phyloP scores from a whole-genome alignment of 64 coral and sea anemone genomes.

The Pachyseris speciosa region DNA sequence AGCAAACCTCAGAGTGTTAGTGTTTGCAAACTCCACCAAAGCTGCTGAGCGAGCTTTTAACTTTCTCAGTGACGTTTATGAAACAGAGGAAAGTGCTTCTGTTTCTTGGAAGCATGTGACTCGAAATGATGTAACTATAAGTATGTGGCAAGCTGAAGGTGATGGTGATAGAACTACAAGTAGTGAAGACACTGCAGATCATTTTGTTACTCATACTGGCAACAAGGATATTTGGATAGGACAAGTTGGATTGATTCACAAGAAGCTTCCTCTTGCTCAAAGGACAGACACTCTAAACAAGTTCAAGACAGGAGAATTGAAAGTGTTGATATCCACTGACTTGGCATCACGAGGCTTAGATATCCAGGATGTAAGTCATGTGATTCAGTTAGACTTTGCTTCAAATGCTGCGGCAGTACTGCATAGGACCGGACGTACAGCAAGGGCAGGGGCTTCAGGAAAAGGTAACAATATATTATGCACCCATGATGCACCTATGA shows the following conservation, averaged over 20 bases:
- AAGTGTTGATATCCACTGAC: constrained; percentile 91
- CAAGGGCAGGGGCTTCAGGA: constrained; percentile 80
- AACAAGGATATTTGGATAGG: constrained; percentile 27
- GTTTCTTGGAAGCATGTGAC: neutral
- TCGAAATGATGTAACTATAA: neutral
- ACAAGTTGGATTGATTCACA: constrained; percentile 75
- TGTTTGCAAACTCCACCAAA: constrained; percentile 82
- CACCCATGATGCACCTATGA: neutral
- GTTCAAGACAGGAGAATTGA: constrained; percentile 66
- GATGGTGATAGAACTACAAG: neutral
- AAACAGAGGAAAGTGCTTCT: neutral
- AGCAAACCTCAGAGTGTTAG: constrained; percentile 70
- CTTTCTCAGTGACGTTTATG: constrained; percentile 59
- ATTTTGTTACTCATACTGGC: constrained; percentile 12
- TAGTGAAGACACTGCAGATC: no score
- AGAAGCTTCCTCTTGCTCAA: constrained; percentile 56
- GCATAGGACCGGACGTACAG: constrained; percentile 92
- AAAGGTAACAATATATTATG: constrained; percentile 81
- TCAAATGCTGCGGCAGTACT: constrained; percentile 77
- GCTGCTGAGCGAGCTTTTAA: constrained; percentile 61
- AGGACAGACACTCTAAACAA: constrained; percentile 64
- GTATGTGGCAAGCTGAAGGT: neutral
- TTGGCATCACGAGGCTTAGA: constrained; percentile 93
- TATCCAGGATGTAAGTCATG: constrained; percentile 91
- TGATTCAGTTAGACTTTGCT: constrained; percentile 97